Evolutionary conservation across 53 echinoderm and acorn worm species (phyloP).

Genomic region (Glandiceps talaboti): DNA sequence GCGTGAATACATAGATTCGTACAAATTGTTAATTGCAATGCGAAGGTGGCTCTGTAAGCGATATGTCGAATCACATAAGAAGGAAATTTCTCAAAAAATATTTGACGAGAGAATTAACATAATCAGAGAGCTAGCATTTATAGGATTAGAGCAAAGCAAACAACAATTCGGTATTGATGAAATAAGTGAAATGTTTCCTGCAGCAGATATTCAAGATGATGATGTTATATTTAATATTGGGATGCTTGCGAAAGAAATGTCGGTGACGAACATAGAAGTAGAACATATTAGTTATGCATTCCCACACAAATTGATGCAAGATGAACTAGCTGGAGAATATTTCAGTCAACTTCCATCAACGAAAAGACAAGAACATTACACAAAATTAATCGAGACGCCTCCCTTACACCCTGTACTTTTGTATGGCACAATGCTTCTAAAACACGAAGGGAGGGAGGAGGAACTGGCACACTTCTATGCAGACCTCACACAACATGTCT

Average conservation of each 20-base stretch:
- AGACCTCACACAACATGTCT: not conserved
- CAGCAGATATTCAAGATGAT: not conserved
- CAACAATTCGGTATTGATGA: not conserved
- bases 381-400: not conserved
- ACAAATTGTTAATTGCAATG: not conserved
- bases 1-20: not conserved
- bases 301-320: not conserved
- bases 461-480: not conserved
- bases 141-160: not conserved
- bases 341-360: not conserved
- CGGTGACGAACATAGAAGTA: not conserved
- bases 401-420: not conserved
- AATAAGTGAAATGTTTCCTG: not conserved
- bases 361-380: not conserved
- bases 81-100: not conserved
- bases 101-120: not conserved
- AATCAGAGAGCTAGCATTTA: not conserved
- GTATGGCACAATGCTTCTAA: not conserved
- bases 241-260: not conserved
- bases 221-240: not conserved
- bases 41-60: not conserved
- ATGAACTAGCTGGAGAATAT: not conserved
- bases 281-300: not conserved
- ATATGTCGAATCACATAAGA: not conserved
- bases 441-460: not conserved